Conservation (phyloP, 1,140 invertebrate species). For the Bombus turneri region DNA sequence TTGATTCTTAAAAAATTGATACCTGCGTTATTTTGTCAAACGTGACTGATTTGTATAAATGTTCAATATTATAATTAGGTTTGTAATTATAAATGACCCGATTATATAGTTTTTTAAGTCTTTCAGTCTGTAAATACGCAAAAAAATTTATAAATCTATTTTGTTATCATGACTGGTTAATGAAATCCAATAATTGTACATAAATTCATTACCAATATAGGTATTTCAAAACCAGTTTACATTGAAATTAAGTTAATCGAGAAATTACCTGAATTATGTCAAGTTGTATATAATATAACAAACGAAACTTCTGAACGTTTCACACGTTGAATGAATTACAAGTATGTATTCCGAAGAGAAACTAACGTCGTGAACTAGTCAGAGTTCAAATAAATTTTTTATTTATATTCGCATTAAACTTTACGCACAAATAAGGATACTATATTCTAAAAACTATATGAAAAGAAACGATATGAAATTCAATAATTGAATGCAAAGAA, state of each 20-base stretch:
- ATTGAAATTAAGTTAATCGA: neutral
- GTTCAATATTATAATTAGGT: neutral
- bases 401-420: neutral
- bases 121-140: conserved; percentile 25
- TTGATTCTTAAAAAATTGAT: too few species aligned
- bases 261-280: neutral
- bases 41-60: conserved; percentile 4
- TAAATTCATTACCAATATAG: too few species aligned
- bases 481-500: neutral
- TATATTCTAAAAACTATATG: too few species aligned
- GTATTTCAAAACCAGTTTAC: neutral
- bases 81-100: neutral
- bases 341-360: conserved; percentile 13
- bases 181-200: neutral
- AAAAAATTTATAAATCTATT: conserved; percentile 1
- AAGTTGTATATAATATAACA: neutral
- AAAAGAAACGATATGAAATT: neutral
- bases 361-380: conserved; percentile 44
- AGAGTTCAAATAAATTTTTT: conserved; percentile 29
- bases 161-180: neutral
- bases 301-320: neutral
- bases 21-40: neutral
- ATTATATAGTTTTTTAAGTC: neutral
- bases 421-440: neutral
- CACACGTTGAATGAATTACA: neutral